phyloP scores from a whole-genome alignment of 1,140 invertebrate species.

The Drusus annulatus region DNA sequence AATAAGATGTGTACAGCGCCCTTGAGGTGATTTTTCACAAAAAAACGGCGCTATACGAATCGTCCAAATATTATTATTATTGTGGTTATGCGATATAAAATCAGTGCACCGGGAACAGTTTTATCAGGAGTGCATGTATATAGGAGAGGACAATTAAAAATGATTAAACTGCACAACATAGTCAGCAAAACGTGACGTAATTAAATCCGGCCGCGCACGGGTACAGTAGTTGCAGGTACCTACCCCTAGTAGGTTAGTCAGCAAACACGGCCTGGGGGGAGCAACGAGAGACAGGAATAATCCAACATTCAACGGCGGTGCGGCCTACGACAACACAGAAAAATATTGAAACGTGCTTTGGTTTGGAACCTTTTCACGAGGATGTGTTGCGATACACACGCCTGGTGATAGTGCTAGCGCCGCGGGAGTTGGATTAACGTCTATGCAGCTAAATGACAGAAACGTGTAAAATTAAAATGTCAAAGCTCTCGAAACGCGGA shows the following conservation, averaged over 20 bases:
- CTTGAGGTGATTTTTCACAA: too few species aligned
- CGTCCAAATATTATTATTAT: too few species aligned
- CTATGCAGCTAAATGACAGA: slow-evolving; percentile 14
- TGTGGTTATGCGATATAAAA: background rate
- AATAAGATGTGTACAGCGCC: too few species aligned
- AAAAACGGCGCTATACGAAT: too few species aligned
- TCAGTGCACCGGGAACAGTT: background rate
- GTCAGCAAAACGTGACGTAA: slow-evolving; percentile 16
- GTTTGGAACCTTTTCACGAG: background rate
- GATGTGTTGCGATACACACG: background rate
- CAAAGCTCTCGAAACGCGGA: slow-evolving; percentile 30
- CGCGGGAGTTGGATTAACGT: background rate
- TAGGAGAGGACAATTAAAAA: background rate
- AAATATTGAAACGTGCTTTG: too few species aligned
- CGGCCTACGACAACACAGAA: too few species aligned
- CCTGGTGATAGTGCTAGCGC: background rate
- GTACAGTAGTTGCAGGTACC: background rate
- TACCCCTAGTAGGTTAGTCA: background rate
- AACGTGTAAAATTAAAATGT: slow-evolving; percentile 30
- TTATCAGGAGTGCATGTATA: background rate
- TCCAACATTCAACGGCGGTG: too few species aligned
- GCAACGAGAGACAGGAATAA: background rate
- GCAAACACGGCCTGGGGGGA: background rate
- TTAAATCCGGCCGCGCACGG: background rate
- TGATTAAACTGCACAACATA: background rate